Conservation (phyloP, 1,140 invertebrate species). For the Hyposmocoma kahamanoa region DNA sequence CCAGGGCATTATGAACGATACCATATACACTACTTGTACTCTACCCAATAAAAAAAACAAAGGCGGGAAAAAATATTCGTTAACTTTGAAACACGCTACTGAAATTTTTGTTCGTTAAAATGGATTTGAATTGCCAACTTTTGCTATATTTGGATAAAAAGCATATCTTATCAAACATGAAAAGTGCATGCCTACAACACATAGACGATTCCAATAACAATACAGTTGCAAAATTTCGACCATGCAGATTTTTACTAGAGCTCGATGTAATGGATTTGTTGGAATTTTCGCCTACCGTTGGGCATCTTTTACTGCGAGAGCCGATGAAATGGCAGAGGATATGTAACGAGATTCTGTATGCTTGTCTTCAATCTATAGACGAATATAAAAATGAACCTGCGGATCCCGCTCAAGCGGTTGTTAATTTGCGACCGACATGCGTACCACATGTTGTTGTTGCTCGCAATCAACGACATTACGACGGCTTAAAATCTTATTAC, state of each 20-base stretch:
- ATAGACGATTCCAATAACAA: slow-evolving; percentile 35
- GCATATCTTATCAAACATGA: slow-evolving; percentile 38
- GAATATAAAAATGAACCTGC: slow-evolving; percentile 26
- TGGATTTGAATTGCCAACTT: slow-evolving; percentile 34
- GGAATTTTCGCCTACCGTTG: slow-evolving; percentile 35
- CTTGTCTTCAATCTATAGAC: slow-evolving; percentile 37
- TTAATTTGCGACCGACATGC: slow-evolving; percentile 38
- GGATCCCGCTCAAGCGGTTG: slow-evolving; percentile 32
- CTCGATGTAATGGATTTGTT: slow-evolving; percentile 53
- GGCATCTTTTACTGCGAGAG: slow-evolving; percentile 39
- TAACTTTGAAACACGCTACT: too few relatives aligned
- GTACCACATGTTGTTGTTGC: slow-evolving; percentile 26
- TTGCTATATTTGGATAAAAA: slow-evolving; percentile 54
- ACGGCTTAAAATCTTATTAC: slow-evolving; percentile 27
- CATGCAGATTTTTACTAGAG: slow-evolving; percentile 39
- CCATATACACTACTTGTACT: too few relatives aligned
- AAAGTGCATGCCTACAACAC: slow-evolving; percentile 33
- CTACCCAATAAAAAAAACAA: too few relatives aligned
- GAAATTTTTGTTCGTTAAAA: too few relatives aligned
- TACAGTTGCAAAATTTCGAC: slow-evolving; percentile 41
- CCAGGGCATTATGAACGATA: too few relatives aligned
- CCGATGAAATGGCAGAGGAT: slow-evolving; percentile 41
- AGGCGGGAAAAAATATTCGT: too few relatives aligned
- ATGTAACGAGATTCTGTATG: slow-evolving; percentile 48
- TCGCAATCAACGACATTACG: slow-evolving; percentile 22